These are phyloP conservation scores for Elymnias hypermnestra DNA, from an alignment of 1,140 invertebrate genomes.

Conservation along the genomic window DNA sequence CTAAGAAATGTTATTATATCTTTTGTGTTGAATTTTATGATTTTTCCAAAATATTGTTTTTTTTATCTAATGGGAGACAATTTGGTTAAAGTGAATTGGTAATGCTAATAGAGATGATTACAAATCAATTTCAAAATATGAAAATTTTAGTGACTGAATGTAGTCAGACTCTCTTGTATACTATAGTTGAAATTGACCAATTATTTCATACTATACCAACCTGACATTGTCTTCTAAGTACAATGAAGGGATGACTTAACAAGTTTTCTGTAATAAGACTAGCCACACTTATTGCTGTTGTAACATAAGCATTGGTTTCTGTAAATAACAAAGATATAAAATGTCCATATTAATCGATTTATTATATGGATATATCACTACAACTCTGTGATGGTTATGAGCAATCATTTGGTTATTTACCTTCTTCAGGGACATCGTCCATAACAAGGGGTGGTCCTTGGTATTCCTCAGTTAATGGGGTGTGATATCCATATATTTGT, in stretches of 20 bases:
- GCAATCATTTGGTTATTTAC: conserved; percentile 44
- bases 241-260: conserved; percentile 94
- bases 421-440: conserved; percentile 75
- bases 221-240: conserved; percentile 94
- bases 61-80: too few species aligned
- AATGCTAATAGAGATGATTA: too few species aligned
- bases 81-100: too few species aligned
- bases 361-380: too few species aligned
- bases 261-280: conserved; percentile 92
- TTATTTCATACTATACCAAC: conserved; percentile 65
- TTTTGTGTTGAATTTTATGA: too few species aligned
- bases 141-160: too few species aligned
- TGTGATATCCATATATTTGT: conserved; percentile 69
- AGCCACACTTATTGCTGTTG: conserved; percentile 83
- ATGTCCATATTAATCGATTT: neutral
- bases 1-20: too few species aligned
- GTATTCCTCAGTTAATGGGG: conserved; percentile 61
- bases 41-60: too few species aligned
- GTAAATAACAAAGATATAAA: conserved; percentile 19
- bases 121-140: too few species aligned
- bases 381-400: too few species aligned
- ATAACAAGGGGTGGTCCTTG: conserved; percentile 64
- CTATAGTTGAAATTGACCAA: neutral
- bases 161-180: too few species aligned
- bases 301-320: conserved; percentile 81